These are phyloP conservation scores for Synaphobranchus kaupii DNA, from an alignment of 2,797 vertebrate species.

Conservation along the genomic window DNA sequence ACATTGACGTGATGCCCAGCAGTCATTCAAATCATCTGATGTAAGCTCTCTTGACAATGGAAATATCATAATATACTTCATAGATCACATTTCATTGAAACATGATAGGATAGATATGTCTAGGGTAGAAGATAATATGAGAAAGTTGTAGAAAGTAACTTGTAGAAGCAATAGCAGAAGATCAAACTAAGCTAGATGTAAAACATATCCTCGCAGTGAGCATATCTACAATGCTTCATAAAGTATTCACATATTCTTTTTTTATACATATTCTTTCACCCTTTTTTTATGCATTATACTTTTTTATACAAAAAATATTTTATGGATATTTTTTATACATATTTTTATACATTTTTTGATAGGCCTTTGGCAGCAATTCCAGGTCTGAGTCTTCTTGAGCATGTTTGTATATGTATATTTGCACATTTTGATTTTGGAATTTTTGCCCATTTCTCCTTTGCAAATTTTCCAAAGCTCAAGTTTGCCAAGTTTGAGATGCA, in stretches of 20 bases:
- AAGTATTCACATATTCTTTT: neutral
- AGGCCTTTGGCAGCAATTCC: too few species aligned
- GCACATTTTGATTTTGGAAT: too few species aligned
- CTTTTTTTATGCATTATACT: too few species aligned
- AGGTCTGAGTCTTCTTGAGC: too few species aligned
- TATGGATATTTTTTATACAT: too few species aligned
- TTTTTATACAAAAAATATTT: too few species aligned
- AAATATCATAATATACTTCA: neutral
- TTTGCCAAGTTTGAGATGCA: too few species aligned
- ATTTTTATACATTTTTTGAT: too few species aligned
- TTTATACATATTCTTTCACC: too few species aligned
- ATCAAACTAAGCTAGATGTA: neutral
- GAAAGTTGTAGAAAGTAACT: neutral
- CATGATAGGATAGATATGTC: neutral
- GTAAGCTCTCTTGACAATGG: slow-evolving; percentile 10
- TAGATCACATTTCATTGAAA: neutral
- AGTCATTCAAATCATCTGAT: slow-evolving; percentile 3
- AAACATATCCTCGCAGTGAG: neutral
- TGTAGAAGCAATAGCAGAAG: neutral
- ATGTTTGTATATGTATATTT: too few species aligned
- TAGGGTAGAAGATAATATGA: neutral
- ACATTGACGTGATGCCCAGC: neutral
- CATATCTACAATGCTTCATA: neutral
- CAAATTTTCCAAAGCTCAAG: too few species aligned
- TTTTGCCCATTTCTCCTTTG: too few species aligned